phyloP scores from a whole-genome alignment of 2,113 vertebrate genomes.

The Rutilus rutilus region DNA sequence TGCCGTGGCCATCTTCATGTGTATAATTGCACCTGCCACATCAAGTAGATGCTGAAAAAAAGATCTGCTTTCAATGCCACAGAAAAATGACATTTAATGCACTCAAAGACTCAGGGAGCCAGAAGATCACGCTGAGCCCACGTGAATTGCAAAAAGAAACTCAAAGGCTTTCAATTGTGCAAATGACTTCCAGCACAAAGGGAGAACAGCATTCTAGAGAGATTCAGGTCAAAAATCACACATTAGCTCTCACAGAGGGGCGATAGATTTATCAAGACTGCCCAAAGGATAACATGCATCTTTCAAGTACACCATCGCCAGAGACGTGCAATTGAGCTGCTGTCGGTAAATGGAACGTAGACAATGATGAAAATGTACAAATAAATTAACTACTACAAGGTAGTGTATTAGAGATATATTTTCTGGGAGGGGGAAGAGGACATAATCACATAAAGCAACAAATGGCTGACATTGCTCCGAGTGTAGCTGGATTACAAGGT shows the following conservation, averaged over 20 bases:
- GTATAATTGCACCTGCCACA: neutral
- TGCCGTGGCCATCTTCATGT: neutral
- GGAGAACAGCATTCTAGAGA: neutral
- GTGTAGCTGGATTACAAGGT: neutral
- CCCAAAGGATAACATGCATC: conserved; percentile 4
- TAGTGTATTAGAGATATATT: conserved; percentile 24
- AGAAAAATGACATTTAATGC: conserved; percentile 21
- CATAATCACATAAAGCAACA: conserved; percentile 27
- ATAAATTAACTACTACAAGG: conserved; percentile 33
- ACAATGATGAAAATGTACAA: neutral
- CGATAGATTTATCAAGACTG: conserved; percentile 15
- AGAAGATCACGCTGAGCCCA: conserved; percentile 7
- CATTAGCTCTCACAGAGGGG: conserved; percentile 5
- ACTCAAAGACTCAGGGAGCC: conserved; percentile 1
- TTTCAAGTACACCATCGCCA: neutral
- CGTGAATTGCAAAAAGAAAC: neutral
- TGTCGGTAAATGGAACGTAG: neutral
- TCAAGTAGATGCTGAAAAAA: neutral
- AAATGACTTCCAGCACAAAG: conserved; percentile 4
- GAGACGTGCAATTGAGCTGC: neutral
- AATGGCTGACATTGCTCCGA: neutral
- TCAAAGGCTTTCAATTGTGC: conserved; percentile 1
- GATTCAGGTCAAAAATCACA: neutral
- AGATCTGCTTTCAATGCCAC: neutral
- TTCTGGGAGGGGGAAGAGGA: neutral